These are phyloP conservation scores for Oceanodroma tethys DNA, from an alignment of 2,113 vertebrate genomes.

Conservation along the genomic window DNA sequence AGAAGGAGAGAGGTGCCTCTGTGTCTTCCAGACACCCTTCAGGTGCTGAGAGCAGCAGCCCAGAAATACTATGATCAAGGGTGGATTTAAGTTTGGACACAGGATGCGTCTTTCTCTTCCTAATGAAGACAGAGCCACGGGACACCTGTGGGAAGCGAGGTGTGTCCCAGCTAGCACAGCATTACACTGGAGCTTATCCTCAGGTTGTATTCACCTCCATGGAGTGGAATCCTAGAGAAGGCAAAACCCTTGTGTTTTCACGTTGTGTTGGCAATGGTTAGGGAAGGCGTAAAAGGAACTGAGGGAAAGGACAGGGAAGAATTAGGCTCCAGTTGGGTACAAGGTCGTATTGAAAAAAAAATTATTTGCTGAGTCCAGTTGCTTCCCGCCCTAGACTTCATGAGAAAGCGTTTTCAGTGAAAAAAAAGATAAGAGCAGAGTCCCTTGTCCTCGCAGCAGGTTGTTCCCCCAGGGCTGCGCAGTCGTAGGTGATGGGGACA, in stretches of 20 bases:
- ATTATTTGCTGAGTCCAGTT: neutral
- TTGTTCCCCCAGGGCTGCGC: rapidly evolving
- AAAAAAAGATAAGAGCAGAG: neutral
- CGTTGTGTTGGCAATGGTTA: neutral
- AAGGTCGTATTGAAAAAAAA: neutral
- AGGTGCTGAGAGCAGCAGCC: neutral
- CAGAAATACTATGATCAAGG: neutral
- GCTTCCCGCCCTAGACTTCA: neutral
- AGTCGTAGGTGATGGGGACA: neutral
- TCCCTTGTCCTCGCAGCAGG: neutral
- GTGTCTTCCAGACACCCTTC: slow-evolving; percentile 5
- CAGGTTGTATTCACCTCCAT: neutral
- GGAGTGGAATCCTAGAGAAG: neutral
- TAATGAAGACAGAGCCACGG: neutral
- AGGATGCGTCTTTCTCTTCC: neutral
- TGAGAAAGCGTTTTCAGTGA: neutral
- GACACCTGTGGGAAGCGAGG: neutral
- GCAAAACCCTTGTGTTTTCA: neutral
- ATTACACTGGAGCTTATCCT: neutral
- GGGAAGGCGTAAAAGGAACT: neutral
- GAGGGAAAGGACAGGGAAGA: neutral
- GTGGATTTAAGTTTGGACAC: neutral
- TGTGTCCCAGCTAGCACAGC: neutral
- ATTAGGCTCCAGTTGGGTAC: neutral
- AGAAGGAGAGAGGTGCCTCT: neutral